Conservation (phyloP, 2,888 invertebrate species). For the Sinelater perroti region DNA sequence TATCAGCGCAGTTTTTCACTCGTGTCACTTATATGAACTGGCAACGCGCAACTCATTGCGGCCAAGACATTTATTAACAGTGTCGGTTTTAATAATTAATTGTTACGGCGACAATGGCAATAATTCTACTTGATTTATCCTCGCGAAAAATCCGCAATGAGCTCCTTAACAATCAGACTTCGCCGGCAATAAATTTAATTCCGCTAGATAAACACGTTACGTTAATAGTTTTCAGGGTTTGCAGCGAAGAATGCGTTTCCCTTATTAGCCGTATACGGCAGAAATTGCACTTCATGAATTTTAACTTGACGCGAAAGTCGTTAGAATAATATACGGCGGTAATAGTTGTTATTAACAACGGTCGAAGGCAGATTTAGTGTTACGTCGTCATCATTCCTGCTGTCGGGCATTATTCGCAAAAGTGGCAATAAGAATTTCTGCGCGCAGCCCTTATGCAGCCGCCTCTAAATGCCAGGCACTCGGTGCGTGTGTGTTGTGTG, state of each 20-base stretch:
- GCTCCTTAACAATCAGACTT: neutral
- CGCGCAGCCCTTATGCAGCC: too few relatives aligned
- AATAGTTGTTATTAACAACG: conserved; percentile 23
- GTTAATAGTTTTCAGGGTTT: neutral
- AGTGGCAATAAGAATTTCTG: too few relatives aligned
- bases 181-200: neutral
- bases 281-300: conserved; percentile 23
- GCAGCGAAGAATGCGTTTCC: conserved; percentile 8
- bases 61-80: too few relatives aligned
- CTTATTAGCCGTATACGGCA: conserved; percentile 7
- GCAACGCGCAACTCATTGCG: too few relatives aligned
- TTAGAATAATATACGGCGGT: conserved; percentile 24
- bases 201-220: conserved; percentile 7
- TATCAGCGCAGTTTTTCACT: too few relatives aligned
- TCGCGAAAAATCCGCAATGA: neutral
- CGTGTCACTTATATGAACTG: too few relatives aligned
- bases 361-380: conserved; percentile 12
- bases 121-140: conserved; percentile 4
- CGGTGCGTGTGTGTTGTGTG: conserved; percentile 5
- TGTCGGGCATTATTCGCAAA: too few relatives aligned
- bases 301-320: conserved; percentile 24
- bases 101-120: neutral
- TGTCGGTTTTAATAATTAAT: neutral
- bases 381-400: too few relatives aligned
- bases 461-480: conserved; percentile 1